phyloP scores from a whole-genome alignment of 2,888 invertebrate genomes.

The Asteroscopus sphinx region DNA sequence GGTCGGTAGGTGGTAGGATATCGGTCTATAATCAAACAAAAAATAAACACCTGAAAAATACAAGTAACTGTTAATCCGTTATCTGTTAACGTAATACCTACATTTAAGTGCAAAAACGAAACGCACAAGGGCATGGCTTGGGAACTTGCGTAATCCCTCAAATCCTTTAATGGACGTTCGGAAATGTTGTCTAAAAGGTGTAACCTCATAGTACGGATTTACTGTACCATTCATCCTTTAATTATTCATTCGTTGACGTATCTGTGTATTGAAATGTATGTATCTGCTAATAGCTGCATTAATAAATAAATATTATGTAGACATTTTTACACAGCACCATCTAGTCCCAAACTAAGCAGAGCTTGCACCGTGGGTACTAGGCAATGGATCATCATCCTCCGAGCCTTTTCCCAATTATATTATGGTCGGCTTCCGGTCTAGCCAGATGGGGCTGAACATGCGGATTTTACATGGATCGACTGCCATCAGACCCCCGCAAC shows the following conservation, averaged over 20 bases:
- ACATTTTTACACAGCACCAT: too few relatives aligned
- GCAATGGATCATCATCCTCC: too few relatives aligned
- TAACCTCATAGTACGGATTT: constrained; percentile 62
- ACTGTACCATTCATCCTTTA: constrained; percentile 46
- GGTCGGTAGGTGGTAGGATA: too few relatives aligned
- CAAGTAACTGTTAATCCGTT: constrained; percentile 47
- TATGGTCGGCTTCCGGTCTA: too few relatives aligned
- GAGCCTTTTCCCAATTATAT: too few relatives aligned
- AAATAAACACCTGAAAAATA: constrained; percentile 46
- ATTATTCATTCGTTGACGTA: constrained; percentile 42
- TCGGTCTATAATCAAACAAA: neutral
- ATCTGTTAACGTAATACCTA: constrained; percentile 60
- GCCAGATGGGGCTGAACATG: too few relatives aligned
- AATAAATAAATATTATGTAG: too few relatives aligned
- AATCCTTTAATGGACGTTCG: constrained; percentile 84
- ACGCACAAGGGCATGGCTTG: constrained; percentile 61
- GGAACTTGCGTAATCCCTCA: constrained; percentile 74
- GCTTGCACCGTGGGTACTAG: too few relatives aligned
- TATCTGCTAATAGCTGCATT: too few relatives aligned
- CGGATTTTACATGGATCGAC: too few relatives aligned
- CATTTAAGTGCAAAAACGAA: constrained; percentile 68
- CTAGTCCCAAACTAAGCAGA: too few relatives aligned
- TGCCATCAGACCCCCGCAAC: too few relatives aligned
- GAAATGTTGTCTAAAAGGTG: constrained; percentile 77
- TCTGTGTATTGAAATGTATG: neutral